Base-by-base conservation (phyloP, 2,797 vertebrate genomes). In the Cacajao melanocephalus region DNA sequence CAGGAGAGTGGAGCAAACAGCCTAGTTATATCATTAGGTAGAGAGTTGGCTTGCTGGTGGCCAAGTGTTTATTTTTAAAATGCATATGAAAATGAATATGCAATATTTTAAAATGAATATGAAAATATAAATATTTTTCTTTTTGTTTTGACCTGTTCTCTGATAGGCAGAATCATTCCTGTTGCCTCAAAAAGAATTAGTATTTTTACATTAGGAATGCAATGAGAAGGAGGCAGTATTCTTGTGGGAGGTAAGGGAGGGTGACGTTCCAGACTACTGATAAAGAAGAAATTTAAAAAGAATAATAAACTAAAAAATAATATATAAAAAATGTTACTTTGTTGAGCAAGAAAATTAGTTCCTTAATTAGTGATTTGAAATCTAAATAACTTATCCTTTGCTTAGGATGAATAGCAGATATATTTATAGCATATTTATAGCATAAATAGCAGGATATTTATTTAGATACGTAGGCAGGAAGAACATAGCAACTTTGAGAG, bases 271-370 rank as follows among this genome's bases (percentile, higher is more conserved):
- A 57, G 41, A 80, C 24, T 28, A 82, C 24, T 46, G 80, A 44
- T 84, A 73, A 75, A 84, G n/a, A 39, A 64, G 24, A 90, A 83
- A 95, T 19, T 24, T 26, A 70, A 57, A 94, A 61, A 80, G n/a
- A 75, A 91, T 64, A 64, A 64, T 64, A 92, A 30, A 90, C 7
- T 33, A 33, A 64, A 64, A 64, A 64, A 33, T 33, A 33, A 64
- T 64, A 64, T 7, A 33, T 64, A 33, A 64, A 64, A 75, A 39
- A 73, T 50, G 11, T 64, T 7, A 36, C 30, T 83, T 83, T 80
- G 8, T 72, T 85, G 84, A 33, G 28, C n/a, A 86, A 61, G 28
- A 48, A 55, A 92, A 36, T 88, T 84, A 91, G 50, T 72, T 44
- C 61, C 14, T 80, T 84, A 33, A 41, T 89, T 79, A 73, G 41